Percentiles rank a stretch among this genome's conserved stretches.
phyloP scores from a whole-genome alignment of 2,888 invertebrate genomes.

The Globia sparganii region DNA sequence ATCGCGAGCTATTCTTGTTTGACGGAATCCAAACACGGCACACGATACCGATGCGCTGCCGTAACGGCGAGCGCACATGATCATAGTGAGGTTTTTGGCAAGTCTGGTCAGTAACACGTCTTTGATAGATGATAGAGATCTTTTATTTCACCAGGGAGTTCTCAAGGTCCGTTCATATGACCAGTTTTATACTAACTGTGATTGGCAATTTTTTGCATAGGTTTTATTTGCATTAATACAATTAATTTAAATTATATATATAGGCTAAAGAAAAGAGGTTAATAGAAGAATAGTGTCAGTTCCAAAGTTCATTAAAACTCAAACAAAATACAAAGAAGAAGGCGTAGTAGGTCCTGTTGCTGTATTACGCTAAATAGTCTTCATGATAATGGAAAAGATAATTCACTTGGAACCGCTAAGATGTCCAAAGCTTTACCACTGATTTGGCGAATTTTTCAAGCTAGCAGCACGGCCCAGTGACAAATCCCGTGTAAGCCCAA shows the following conservation, averaged over 20 bases:
- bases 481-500: constrained; percentile 18
- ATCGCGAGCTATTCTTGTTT: constrained; percentile 64
- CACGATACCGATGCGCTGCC: constrained; percentile 37
- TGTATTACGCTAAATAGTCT: neutral
- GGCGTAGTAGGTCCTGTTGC: neutral
- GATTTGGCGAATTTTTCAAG: neutral
- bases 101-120: neutral
- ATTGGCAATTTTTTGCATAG: neutral
- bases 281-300: neutral
- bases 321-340: neutral
- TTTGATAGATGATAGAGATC: neutral
- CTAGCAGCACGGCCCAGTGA: neutral
- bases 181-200: neutral
- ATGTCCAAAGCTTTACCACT: neutral
- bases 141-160: neutral
- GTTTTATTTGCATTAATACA: neutral
- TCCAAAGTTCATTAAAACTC: neutral
- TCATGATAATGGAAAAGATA: neutral
- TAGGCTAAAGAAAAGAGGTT: no score
- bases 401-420: neutral
- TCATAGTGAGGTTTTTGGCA: neutral
- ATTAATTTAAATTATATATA: neutral
- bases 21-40: constrained; percentile 65
- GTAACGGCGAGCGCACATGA: constrained; percentile 34
- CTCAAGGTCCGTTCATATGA: neutral